Evolutionary conservation across 2,113 vertebrate species (phyloP).

Genomic region (Mesembrinibis cayennensis): DNA sequence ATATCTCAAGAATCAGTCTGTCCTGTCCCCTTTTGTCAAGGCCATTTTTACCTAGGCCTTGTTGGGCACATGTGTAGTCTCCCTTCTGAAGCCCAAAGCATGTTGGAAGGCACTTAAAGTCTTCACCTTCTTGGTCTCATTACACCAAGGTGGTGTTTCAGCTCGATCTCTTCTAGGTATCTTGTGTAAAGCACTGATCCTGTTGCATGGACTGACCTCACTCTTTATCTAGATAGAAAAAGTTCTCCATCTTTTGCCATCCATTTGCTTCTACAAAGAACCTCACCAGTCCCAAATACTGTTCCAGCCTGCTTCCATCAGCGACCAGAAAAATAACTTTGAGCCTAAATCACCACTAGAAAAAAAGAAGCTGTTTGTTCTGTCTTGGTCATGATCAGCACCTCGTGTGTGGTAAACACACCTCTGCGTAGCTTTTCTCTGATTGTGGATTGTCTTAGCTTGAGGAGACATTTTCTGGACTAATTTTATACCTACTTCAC

Average conservation of each 20-base stretch:
- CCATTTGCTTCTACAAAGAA: background rate
- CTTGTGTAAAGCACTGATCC: background rate
- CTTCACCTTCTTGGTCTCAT: background rate
- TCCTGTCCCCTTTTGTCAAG: background rate
- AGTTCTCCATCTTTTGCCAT: background rate
- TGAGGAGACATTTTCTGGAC: background rate
- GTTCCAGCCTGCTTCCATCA: background rate
- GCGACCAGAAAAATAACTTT: background rate
- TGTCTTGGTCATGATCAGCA: background rate
- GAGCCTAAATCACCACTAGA: background rate
- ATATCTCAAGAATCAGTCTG: background rate
- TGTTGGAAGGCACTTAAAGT: constrained; percentile 39
- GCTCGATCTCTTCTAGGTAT: background rate
- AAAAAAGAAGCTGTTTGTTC: background rate
- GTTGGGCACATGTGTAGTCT: background rate
- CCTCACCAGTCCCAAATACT: background rate
- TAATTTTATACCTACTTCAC: background rate
- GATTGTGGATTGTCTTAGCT: constrained; percentile 44
- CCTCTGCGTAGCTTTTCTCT: background rate
- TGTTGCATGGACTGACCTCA: background rate
- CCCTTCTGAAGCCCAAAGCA: background rate
- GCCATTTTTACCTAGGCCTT: background rate
- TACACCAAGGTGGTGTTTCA: background rate
- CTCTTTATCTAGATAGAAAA: background rate
- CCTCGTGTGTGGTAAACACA: background rate